Percentiles rank a stretch among this genome's conserved stretches.
Evolutionary conservation across 2,888 invertebrate genomes (phyloP).

Genomic region (Caenorhabditis sp.): DNA sequence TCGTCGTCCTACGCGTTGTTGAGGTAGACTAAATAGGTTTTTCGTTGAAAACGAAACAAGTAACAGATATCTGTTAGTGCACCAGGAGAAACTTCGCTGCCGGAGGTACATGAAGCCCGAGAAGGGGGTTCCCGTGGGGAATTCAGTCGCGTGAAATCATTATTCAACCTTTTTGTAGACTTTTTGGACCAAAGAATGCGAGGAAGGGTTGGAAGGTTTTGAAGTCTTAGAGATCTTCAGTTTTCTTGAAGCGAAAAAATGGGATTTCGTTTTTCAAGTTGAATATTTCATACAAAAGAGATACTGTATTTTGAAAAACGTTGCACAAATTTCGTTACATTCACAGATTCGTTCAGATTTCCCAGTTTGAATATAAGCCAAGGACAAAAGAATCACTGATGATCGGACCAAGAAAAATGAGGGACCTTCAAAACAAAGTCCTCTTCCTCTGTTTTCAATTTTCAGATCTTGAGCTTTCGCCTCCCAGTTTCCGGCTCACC

Average conservation of each 20-base stretch:
- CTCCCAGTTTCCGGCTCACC: conserved; percentile 38
- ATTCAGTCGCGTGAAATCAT: conserved; percentile 53
- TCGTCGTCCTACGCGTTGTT: not conserved
- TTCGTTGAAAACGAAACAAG: conserved; percentile 16
- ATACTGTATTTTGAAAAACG: too few relatives aligned
- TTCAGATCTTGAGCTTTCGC: conserved; percentile 17
- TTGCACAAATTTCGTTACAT: too few relatives aligned
- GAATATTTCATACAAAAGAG: too few relatives aligned
- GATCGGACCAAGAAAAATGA: conserved; percentile 30
- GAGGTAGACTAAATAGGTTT: conserved; percentile 27
- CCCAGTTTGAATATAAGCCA: not conserved
- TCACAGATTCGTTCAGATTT: too few relatives aligned
- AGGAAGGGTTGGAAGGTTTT: not conserved
- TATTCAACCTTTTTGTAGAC: conserved; percentile 50
- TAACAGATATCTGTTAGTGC: conserved; percentile 29
- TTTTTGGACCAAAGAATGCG: conserved; percentile 44
- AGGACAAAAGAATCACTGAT: not conserved
- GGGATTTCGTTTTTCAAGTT: too few relatives aligned
- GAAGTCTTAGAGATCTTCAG: not conserved
- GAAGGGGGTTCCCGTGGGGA: conserved; percentile 27
- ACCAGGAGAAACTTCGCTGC: conserved; percentile 8
- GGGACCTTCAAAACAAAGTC: conserved; percentile 49
- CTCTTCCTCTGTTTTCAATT: conserved; percentile 19
- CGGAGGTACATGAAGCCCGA: conserved; percentile 23
- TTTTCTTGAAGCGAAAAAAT: not conserved